Percentiles rank a stretch among this genome's conserved stretches.
Evolutionary conservation across 2,888 invertebrate species (phyloP).

Genomic region (Temnothorax ravouxi): DNA sequence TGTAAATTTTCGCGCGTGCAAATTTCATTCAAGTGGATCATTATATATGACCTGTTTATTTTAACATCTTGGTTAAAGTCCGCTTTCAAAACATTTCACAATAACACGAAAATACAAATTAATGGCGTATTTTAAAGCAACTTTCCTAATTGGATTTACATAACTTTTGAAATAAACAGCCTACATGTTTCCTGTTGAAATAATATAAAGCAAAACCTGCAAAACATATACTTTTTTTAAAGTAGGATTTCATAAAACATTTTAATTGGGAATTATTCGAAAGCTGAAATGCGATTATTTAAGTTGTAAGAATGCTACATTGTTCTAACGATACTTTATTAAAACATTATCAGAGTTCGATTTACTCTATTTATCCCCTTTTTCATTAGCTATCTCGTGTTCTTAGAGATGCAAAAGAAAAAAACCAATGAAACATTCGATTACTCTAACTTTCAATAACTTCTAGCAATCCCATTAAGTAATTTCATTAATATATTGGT

Average conservation of each 20-base stretch:
- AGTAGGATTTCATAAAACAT: background rate
- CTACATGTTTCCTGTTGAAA: background rate
- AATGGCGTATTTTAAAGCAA: background rate
- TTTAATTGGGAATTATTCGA: background rate
- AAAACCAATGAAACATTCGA: conserved; percentile 24
- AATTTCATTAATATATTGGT: conserved; percentile 16
- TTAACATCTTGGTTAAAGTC: background rate
- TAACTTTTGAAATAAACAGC: background rate
- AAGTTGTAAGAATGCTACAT: background rate
- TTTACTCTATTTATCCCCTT: background rate
- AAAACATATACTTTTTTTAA: background rate
- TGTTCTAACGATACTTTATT: conserved; percentile 1
- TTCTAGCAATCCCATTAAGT: background rate
- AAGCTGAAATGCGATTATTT: conserved; percentile 13
- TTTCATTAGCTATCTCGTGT: conserved; percentile 30
- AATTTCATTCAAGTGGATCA: conserved; percentile 2
- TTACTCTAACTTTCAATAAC: conserved; percentile 29
- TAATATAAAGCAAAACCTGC: background rate
- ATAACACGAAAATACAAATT: background rate
- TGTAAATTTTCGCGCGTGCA: conserved; percentile 6
- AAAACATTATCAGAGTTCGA: conserved; percentile 13
- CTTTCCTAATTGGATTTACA: background rate
- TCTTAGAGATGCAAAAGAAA: conserved; percentile 9
- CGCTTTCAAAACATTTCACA: conserved; percentile 2
- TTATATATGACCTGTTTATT: conserved; percentile 1